Evolutionary conservation across 1,140 invertebrate species (phyloP), one percentile per base, ranked within the genome.

Genomic region (Metopolophium dirhodum): DNA sequence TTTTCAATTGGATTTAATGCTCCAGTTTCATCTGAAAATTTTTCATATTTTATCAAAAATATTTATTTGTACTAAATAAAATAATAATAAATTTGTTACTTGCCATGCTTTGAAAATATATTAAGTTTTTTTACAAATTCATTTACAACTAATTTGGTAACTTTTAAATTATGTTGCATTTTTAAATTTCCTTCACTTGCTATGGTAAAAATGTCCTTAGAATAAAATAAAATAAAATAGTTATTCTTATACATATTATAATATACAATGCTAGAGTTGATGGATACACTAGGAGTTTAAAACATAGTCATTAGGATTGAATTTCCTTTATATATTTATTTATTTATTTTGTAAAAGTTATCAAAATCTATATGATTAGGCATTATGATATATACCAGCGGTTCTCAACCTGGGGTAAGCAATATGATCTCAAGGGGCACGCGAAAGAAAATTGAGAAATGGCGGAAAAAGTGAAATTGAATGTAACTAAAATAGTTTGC

Each of bases 131-230:
- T 93, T 45, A 85, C 51, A 51, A 93, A 83, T 86, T 30, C 49
- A 57, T 93, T 57, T 11, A 93, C 35, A 41, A 93, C 18, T 45
- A 93, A 93, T 93, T 93, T 85, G 41, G 51, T 86, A 85, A 93
- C 49, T 93, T 93, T 93, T 20, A 93, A 85, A 54, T 93, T 93
- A 26, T 93, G 49, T 9, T 26, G 35, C 37, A 86, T 51, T 86
- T 93, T 57, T 57, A 86, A 41, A 93, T 85, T 37, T 57, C 91
- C 91, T 93, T 93, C 82, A 57, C 45, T 57, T 54, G 91, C 91
- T 8, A 93, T 51, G 18, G 82, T 86, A 86, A 57, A 93, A 85
- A 93, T 83, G 8, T 93, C 91, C 91, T 93, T 23, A 91, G 18
- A 82, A 77, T 57, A 45, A 57, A 68, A 37, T 37, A 37, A 68